A percentile compares a stretch with the other conserved stretches of the same genome.
phyloP scores from a whole-genome alignment of 2,888 invertebrate species.

The Girardia tigrina region DNA sequence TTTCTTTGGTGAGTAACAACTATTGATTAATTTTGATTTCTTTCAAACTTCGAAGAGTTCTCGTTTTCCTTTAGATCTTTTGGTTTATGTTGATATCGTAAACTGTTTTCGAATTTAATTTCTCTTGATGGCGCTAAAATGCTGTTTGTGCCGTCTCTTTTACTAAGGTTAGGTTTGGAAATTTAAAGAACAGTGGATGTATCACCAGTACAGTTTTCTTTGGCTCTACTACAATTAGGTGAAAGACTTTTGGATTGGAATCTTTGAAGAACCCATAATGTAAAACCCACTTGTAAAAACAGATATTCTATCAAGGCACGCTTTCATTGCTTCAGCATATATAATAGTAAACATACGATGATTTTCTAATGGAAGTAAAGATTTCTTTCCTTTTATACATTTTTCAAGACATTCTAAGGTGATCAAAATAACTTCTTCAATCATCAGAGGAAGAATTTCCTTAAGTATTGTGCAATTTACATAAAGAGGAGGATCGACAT shows the following conservation, averaged over 20 bases:
- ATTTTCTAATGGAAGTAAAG: constrained; percentile 43
- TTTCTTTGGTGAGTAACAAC: no score
- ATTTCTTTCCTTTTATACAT: constrained; percentile 41
- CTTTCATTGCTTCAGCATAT: constrained; percentile 37
- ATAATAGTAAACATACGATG: constrained; percentile 40
- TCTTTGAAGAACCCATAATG: constrained; percentile 26
- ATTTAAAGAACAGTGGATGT: no score
- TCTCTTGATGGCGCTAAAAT: no score
- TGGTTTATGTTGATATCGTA: no score
- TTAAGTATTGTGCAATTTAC: constrained; percentile 47
- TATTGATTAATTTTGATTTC: no score
- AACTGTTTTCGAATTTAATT: no score
- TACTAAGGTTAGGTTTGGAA: no score
- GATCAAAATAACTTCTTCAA: constrained; percentile 44
- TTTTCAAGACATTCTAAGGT: constrained; percentile 48
- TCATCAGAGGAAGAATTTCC: constrained; percentile 47
- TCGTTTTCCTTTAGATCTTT: no score
- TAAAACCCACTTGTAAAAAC: background rate
- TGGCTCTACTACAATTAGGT: constrained; percentile 24
- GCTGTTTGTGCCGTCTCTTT: no score
- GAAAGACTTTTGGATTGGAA: constrained; percentile 26
- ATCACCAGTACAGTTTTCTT: background rate
- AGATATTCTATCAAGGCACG: constrained; percentile 39
- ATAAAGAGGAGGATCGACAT: constrained; percentile 48
- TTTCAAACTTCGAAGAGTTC: no score